phyloP scores from a whole-genome alignment of 2,888 invertebrate genomes.

The Drosophila mimetica region DNA sequence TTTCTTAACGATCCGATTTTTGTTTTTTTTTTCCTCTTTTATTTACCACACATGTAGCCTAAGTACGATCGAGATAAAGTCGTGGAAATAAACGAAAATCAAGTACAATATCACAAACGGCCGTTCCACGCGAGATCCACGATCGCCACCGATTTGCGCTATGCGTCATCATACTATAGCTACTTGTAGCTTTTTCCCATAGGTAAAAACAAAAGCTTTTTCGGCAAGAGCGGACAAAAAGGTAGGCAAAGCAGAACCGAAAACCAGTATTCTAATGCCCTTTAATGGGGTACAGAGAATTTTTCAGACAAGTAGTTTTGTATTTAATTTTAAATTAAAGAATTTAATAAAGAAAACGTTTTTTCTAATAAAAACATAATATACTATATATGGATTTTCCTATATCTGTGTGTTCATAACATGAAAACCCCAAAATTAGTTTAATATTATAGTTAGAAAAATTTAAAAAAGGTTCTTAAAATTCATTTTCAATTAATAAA shows the following conservation, averaged over 20 bases:
- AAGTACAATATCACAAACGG: constrained; percentile 47
- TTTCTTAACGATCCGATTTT: constrained; percentile 8
- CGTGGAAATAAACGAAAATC: constrained; percentile 47
- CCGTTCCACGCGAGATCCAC: constrained; percentile 36
- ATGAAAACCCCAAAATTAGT: too few species aligned
- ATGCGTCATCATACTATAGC: constrained; percentile 66
- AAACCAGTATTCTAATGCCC: constrained; percentile 46
- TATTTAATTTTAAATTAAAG: neutral
- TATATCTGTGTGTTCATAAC: too few species aligned
- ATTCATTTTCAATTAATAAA: too few species aligned
- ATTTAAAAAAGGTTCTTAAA: too few species aligned
- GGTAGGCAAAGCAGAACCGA: constrained; percentile 8
- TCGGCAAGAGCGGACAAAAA: constrained; percentile 11
- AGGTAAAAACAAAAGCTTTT: constrained; percentile 47
- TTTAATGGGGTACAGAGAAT: neutral
- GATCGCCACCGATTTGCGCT: constrained; percentile 46
- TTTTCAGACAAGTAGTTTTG: neutral
- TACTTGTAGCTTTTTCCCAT: constrained; percentile 67
- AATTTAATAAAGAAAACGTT: too few species aligned
- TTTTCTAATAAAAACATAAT: too few species aligned
- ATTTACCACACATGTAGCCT: constrained; percentile 22
- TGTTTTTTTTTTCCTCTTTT: constrained; percentile 15
- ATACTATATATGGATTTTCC: too few species aligned
- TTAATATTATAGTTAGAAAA: too few species aligned
- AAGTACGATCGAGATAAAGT: constrained; percentile 13